These are phyloP conservation scores for Epinotia bilunana DNA, from an alignment of 2,888 invertebrate species.

Conservation along the genomic window DNA sequence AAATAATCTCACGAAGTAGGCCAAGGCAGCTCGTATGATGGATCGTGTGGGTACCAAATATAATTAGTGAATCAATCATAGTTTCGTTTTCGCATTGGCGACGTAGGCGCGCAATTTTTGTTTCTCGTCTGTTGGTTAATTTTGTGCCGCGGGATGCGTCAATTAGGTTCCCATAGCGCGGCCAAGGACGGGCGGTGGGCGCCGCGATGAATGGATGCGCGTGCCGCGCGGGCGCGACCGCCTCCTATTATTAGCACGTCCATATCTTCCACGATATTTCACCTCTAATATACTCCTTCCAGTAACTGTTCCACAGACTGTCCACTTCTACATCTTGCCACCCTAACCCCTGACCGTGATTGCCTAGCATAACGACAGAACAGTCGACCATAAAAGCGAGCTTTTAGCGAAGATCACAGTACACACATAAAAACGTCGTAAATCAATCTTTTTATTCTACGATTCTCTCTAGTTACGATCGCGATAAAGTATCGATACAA, in stretches of 20 bases:
- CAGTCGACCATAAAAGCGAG: constrained; percentile 31
- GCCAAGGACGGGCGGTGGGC: constrained; percentile 65
- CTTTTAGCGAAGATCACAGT: constrained; percentile 40
- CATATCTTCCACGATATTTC: constrained; percentile 49
- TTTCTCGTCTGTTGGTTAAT: constrained; percentile 50
- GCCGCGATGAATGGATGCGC: constrained; percentile 75
- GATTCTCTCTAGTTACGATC: constrained; percentile 39
- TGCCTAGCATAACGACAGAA: constrained; percentile 26
- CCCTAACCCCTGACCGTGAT: constrained; percentile 31
- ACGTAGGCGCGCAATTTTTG: constrained; percentile 34
- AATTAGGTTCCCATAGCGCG: constrained; percentile 67
- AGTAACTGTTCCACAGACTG: neutral
- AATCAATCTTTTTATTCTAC: constrained; percentile 42
- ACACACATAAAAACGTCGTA: constrained; percentile 39
- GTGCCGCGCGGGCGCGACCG: constrained; percentile 58
- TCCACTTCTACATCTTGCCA: constrained; percentile 1
- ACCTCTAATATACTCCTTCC: constrained; percentile 22
- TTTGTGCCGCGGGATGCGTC: constrained; percentile 61
- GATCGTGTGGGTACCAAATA: constrained; percentile 40
- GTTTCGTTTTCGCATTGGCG: constrained; percentile 42
- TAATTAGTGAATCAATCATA: constrained; percentile 43
- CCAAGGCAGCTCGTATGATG: constrained; percentile 40
- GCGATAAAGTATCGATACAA: constrained; percentile 38
- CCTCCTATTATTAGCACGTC: constrained; percentile 70
- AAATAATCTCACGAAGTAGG: constrained; percentile 41